Conservation (phyloP, 2,888 invertebrate species). For the Sinhomidia bicolor region DNA sequence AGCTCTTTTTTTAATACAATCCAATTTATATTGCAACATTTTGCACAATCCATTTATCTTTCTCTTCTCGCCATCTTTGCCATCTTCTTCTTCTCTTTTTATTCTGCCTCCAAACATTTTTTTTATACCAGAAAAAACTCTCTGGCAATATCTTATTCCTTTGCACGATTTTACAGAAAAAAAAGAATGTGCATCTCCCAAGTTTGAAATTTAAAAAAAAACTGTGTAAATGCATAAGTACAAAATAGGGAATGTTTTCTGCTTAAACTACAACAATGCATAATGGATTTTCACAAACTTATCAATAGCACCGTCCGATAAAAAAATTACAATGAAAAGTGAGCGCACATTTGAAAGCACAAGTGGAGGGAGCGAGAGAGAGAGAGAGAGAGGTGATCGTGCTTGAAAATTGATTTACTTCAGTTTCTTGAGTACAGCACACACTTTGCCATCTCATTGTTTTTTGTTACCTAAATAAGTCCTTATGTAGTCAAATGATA, state of each 20-base stretch:
- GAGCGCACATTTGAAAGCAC: background rate
- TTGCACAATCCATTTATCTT: background rate
- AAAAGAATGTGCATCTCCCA: background rate
- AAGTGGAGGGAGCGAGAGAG: background rate
- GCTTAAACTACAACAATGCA: background rate
- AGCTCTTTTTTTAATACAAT: too few species aligned
- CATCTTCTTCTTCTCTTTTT: too few species aligned
- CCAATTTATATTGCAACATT: too few species aligned
- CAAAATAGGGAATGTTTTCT: background rate
- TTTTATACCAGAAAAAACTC: background rate
- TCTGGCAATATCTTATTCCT: background rate
- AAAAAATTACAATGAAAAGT: slow-evolving; percentile 3
- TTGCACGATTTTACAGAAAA: background rate
- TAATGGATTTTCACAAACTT: slow-evolving; percentile 11
- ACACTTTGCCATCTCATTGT: background rate
- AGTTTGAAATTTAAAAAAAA: background rate
- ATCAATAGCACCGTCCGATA: background rate
- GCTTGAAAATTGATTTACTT: slow-evolving; percentile 34
- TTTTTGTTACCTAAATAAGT: background rate
- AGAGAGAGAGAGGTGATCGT: slow-evolving; percentile 19
- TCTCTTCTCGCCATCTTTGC: background rate
- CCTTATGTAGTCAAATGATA: background rate
- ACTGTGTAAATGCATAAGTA: too few species aligned
- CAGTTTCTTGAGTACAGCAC: background rate
- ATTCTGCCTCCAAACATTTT: too few species aligned